phyloP scores from a whole-genome alignment of 2,888 invertebrate species.

The Tetropium fuscum region DNA sequence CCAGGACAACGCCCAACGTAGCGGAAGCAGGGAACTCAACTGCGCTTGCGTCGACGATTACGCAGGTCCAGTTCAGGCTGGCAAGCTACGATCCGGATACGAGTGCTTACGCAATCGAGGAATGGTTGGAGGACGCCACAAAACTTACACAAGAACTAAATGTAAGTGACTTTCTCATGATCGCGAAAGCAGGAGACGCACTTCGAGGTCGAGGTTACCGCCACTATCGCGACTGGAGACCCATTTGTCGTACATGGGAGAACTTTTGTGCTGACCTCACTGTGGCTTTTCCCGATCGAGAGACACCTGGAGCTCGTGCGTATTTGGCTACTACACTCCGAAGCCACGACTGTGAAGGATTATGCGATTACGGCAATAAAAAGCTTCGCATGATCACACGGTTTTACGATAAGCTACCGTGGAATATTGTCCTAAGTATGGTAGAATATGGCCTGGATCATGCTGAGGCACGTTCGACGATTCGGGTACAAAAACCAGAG shows the following conservation, averaged over 20 bases:
- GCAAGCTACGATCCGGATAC: constrained; percentile 32
- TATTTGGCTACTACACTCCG: constrained; percentile 31
- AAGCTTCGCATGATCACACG: constrained; percentile 27
- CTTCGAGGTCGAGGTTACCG: constrained; percentile 38
- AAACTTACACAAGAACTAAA: constrained; percentile 40
- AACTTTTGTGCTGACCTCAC: constrained; percentile 39
- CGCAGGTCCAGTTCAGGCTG: constrained; percentile 3
- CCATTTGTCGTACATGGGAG: constrained; percentile 38
- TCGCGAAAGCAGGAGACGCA: constrained; percentile 41
- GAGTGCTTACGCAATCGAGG: constrained; percentile 34
- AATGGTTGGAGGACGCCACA: constrained; percentile 40
- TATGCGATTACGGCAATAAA: constrained; percentile 35
- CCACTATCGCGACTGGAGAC: constrained; percentile 42
- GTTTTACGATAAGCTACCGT: constrained; percentile 29
- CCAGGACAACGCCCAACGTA: not conserved
- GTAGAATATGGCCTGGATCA: constrained; percentile 35
- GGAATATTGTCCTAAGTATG: constrained; percentile 34
- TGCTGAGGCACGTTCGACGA: constrained; percentile 26
- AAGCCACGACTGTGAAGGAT: constrained; percentile 33
- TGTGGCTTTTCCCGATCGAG: constrained; percentile 41
- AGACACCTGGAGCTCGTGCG: constrained; percentile 44
- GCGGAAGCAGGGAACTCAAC: not conserved
- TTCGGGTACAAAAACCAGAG: constrained; percentile 31
- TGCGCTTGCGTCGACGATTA: constrained; percentile 2
- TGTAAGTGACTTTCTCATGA: constrained; percentile 39